Evolutionary conservation across 2,797 vertebrate species (phyloP), one percentile per base, ranked within the genome.

Genomic region (Siniperca undulata): DNA sequence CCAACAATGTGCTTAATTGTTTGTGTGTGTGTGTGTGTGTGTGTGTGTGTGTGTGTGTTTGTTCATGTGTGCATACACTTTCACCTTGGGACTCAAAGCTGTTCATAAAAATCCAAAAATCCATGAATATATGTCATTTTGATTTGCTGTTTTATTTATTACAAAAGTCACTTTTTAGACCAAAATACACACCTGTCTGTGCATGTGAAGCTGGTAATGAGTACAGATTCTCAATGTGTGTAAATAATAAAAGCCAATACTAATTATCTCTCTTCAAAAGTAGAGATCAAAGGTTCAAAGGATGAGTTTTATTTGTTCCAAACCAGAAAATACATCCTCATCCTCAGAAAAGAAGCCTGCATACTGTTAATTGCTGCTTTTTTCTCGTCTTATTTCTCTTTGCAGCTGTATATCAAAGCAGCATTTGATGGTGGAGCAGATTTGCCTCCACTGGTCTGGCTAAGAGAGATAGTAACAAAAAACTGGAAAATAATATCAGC

Each of bases 1-100:
- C 59, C 74, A 84, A 70, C 55, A 85, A 72, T 64, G 42, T 68
- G 70, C 58, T 69, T 60, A 70, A 84, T 72, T 83, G 72, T 84
- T 76, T 67, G 8, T 40, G 40, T 40, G 40, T 40, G 40, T 40
- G 38, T 46, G 16, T 50, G 44, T 46, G 14, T 46, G 44, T 46
- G 4, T 46, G 14, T 46, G 14, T 46, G 13, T 19, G 20, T 62
- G 52, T 52, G 9, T 52, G 16, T 46, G 48, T 42, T 0, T 65
- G 10, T 11, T 12, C 16, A 10, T 38, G 61, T 77, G 46, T 67
- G 34, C 59, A 7, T 36, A n/a, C 11, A 16, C 48, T 17, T 70
- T 74, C 60, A 62, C 44, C 50, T 62, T 77, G 71, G 20, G 44
- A 82, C 10, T 56, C 67, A 74, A 82, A 62, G 20, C 27, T 74